phyloP scores from a whole-genome alignment of 2,888 invertebrate species.

The Phortica okadai region DNA sequence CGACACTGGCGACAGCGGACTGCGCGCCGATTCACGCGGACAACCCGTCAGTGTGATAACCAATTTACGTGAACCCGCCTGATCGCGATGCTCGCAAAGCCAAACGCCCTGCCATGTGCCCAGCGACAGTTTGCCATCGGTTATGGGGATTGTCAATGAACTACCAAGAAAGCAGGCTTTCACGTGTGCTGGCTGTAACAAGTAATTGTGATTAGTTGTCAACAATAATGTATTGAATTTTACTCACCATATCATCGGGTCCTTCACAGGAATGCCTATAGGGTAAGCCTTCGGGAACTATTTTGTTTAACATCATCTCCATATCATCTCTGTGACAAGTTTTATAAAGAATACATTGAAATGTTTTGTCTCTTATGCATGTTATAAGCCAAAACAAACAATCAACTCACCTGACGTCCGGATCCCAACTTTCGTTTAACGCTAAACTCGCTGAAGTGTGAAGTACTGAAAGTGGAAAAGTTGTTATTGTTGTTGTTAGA shows the following conservation, averaged over 20 bases:
- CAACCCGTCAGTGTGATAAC: constrained; percentile 94
- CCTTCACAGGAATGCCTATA: constrained; percentile 98
- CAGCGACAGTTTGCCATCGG: constrained; percentile 94
- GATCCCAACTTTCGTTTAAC: constrained; percentile 98
- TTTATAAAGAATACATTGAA: too few relatives aligned
- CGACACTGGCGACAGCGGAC: constrained; percentile 90
- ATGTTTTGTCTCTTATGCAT: too few relatives aligned
- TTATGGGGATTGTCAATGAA: constrained; percentile 95
- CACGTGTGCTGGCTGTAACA: constrained; percentile 94
- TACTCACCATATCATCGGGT: constrained; percentile 96
- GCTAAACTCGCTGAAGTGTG: constrained; percentile 98
- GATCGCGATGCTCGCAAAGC: constrained; percentile 98
- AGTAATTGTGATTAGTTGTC: not conserved
- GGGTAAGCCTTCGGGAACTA: constrained; percentile 97
- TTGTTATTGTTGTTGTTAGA: not conserved
- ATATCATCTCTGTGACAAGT: constrained; percentile 87
- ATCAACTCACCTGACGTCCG: constrained; percentile 84
- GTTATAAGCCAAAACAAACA: not conserved
- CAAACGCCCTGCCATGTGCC: constrained; percentile 99
- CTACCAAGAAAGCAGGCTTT: constrained; percentile 98
- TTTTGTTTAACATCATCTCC: constrained; percentile 99
- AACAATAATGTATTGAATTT: not conserved
- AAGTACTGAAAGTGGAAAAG: constrained; percentile 84
- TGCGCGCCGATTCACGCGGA: constrained; percentile 89
- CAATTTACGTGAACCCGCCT: constrained; percentile 93